Evolutionary conservation across 37 sponge, comb jelly and placozoan genomes (phyloP), one percentile per base, ranked within the genome.

Genomic region (Oscarella lobularis): DNA sequence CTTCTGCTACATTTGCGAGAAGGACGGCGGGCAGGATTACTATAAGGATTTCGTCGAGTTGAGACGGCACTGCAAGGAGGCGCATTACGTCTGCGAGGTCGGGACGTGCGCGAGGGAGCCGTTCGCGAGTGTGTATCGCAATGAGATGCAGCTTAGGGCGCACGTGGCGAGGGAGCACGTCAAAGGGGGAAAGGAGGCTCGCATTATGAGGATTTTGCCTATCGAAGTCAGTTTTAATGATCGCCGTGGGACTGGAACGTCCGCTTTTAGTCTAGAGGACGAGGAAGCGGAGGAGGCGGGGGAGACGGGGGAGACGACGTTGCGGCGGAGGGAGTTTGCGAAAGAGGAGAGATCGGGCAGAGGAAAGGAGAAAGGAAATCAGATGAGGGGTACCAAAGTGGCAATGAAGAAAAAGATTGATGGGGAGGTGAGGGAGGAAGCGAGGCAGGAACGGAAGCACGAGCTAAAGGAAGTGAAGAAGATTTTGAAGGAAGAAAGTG

Each of bases 1-100:
- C 39, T 91, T 90, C 87, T 95, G 96, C 37, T 89, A 91, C 67
- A 75, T 95, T 32, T 95, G 96, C 72, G 92, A 91, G 73, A 74
- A 73, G 34, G 83, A 88, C 39, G 88, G 87, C 3, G 85, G 75
- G 36, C 81, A 90, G 32, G 85, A 88, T 55, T 95, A 85, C 80
- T 95, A 84, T 39, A 30, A 31, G 0, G 69, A 77, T 65, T 85
- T 83, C 39, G 70, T 32, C 0, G 54, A 54, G 35, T 83, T 95
- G 0, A 60, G 79, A 0, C 69, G 38, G 6, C 96, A 95, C 69
- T 95, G 89, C 39, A 80, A 67, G 33, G 40, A 40, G n/a, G 83
- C 79, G 0, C 96, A 95, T 78, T 95, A 67, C 72, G 78, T 95
- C n/a, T 95, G 96, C 75, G 87, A 85, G 39, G 72, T 81, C 66